Evolutionary conservation across 2,797 vertebrate species (phyloP).

Genomic region (Darevskia mixta): DNA sequence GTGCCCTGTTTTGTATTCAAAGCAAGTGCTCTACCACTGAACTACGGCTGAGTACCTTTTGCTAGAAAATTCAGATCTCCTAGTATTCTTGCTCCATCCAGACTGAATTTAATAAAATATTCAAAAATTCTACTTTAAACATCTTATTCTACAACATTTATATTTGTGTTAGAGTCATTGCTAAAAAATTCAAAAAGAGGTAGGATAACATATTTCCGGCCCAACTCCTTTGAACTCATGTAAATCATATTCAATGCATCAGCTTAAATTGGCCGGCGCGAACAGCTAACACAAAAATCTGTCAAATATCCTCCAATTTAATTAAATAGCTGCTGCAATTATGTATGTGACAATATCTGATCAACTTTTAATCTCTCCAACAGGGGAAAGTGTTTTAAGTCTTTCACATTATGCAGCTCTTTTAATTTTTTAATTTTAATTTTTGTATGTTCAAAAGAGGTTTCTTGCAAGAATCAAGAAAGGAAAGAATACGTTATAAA

Average conservation of each 20-base stretch:
- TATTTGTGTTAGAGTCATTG: slow-evolving; percentile 13
- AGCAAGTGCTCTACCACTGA: background rate
- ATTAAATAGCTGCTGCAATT: slow-evolving; percentile 31
- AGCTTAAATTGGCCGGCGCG: slow-evolving; percentile 6
- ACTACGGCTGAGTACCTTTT: background rate
- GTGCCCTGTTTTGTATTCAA: background rate
- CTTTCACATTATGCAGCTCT: slow-evolving; percentile 2
- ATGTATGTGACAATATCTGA: background rate
- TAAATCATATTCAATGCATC: slow-evolving; percentile 30
- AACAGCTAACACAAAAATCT: slow-evolving; percentile 17
- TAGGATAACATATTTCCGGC: slow-evolving; percentile 13
- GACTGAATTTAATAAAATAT: background rate
- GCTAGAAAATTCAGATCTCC: background rate
- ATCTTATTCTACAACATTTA: background rate
- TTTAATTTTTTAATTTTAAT: background rate
- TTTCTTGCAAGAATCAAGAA: background rate
- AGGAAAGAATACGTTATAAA: background rate
- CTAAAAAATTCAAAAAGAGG: background rate
- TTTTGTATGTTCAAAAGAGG: slow-evolving; percentile 14
- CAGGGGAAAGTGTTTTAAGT: slow-evolving; percentile 27
- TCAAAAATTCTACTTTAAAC: background rate
- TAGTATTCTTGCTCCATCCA: background rate
- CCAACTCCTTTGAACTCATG: slow-evolving; percentile 23
- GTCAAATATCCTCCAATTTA: slow-evolving; percentile 6
- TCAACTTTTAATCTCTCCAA: slow-evolving; percentile 19